Percentiles rank a stretch among this genome's conserved stretches.
phyloP scores from a whole-genome alignment of 2,888 invertebrate genomes.

The Hypercompe scribonia region DNA sequence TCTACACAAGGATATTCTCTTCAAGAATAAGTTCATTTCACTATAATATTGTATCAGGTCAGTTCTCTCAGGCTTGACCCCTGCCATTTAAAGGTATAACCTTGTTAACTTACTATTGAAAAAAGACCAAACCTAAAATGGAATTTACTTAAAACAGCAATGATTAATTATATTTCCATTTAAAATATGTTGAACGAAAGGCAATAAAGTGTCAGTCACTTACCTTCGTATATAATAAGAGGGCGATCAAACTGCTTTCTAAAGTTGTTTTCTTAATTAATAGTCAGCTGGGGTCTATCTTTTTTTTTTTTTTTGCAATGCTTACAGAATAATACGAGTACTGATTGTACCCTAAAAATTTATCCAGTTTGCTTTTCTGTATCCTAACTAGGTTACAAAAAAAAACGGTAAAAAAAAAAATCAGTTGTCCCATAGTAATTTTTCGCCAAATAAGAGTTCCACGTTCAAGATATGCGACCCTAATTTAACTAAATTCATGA shows the following conservation, averaged over 20 bases:
- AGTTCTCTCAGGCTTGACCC: not conserved
- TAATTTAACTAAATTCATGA: too few species aligned
- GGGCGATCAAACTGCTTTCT: conserved; percentile 18
- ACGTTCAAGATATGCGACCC: too few species aligned
- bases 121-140: conserved; percentile 3
- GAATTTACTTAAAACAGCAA: conserved; percentile 11
- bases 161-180: conserved; percentile 42
- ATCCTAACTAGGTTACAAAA: too few species aligned
- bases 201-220: conserved; percentile 16
- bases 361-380: too few species aligned
- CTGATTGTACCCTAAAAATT: not conserved
- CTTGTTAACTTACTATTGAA: conserved; percentile 3
- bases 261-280: not conserved
- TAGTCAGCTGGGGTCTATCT: not conserved
- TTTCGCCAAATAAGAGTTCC: too few species aligned
- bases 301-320: not conserved
- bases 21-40: too few species aligned
- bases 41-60: not conserved
- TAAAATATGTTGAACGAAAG: conserved; percentile 18
- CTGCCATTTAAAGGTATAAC: not conserved
- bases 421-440: too few species aligned
- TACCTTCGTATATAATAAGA: conserved; percentile 27
- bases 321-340: not conserved
- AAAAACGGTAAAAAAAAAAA: too few species aligned
- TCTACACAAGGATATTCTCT: too few species aligned